Conservation (phyloP, 35 echinoderm and acorn worm species). For the Patiria miniata region DNA sequence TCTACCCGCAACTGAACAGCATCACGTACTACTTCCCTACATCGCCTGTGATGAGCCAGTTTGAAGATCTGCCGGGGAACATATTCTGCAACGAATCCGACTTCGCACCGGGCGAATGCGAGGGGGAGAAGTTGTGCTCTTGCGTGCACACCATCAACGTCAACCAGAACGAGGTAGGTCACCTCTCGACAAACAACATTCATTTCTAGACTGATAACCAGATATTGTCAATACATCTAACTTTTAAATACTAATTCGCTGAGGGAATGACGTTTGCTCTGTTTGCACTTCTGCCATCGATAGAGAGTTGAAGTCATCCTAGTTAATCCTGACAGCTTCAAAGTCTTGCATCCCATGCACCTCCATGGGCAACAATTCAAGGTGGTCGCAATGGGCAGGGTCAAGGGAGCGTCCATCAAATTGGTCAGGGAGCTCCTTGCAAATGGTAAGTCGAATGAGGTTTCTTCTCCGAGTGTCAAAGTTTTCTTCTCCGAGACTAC, state of each 20-base stretch:
- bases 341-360: slow-evolving; percentile 67
- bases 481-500: too few species aligned
- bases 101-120: neutral
- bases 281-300: neutral
- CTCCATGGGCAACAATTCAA: slow-evolving; percentile 61
- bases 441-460: neutral
- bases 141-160: neutral
- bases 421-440: neutral
- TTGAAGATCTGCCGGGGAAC: neutral
- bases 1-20: slow-evolving; percentile 27
- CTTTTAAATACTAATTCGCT: too few species aligned
- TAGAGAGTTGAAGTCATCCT: slow-evolving; percentile 58
- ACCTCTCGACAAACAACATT: too few species aligned
- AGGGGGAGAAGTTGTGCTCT: neutral
- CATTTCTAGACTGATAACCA: too few species aligned
- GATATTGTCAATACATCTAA: too few species aligned
- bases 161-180: neutral
- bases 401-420: neutral
- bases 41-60: slow-evolving; percentile 28
- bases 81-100: slow-evolving; percentile 14
- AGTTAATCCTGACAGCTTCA: slow-evolving; percentile 51
- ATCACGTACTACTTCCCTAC: slow-evolving; percentile 11
- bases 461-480: too few species aligned
- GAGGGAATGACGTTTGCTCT: too few species aligned
- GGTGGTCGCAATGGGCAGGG: slow-evolving; percentile 51